Conservation (phyloP, 2,797 vertebrate species). For the Phalloptychus januarius region DNA sequence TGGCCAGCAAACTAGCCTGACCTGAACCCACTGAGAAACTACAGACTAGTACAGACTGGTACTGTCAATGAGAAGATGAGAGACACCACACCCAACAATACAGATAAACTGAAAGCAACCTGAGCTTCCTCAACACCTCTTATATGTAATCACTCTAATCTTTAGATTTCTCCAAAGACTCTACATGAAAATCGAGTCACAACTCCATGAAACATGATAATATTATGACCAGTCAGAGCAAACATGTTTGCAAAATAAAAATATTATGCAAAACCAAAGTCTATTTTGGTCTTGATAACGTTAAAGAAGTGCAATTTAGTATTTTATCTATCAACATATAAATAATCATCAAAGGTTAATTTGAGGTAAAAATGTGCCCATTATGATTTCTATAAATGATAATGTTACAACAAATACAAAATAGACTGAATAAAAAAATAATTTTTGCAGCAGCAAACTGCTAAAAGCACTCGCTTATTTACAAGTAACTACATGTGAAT, state of each 20-base stretch:
- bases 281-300: no score
- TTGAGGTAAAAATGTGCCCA: slow-evolving; percentile 1
- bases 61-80: background rate
- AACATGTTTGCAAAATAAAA: background rate
- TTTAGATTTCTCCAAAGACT: background rate
- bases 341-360: slow-evolving; percentile 6
- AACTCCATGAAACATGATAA: background rate
- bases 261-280: background rate
- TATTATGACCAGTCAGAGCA: background rate
- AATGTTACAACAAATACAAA: slow-evolving; percentile 7
- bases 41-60: background rate
- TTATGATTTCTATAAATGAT: background rate
- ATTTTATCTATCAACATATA: slow-evolving; percentile 47
- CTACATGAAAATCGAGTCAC: background rate
- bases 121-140: background rate
- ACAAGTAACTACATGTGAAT: background rate
- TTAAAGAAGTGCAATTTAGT: slow-evolving; percentile 6
- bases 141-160: background rate
- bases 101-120: background rate
- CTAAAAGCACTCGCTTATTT: slow-evolving; percentile 12
- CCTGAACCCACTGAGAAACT: background rate
- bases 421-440: background rate
- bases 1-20: background rate
- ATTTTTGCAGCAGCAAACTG: slow-evolving; percentile 6
- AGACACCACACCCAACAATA: background rate